These are phyloP conservation scores for Romanogobio albipinnatus DNA, from an alignment of 2,113 vertebrate genomes.

Conservation along the genomic window DNA sequence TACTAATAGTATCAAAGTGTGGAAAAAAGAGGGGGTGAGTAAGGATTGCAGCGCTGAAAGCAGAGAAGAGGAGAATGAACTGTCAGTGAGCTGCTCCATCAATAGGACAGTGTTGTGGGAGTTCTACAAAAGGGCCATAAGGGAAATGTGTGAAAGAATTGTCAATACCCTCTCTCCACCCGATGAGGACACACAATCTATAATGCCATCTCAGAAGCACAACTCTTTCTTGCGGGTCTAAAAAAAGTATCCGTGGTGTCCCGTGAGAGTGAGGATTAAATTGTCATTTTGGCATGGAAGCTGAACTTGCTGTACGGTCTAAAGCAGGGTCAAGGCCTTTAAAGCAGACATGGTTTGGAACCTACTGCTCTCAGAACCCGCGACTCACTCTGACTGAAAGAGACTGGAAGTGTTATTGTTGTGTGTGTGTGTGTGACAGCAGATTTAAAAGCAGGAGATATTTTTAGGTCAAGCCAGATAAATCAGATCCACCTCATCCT, in stretches of 20 bases:
- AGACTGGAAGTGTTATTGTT: slow-evolving; percentile 18
- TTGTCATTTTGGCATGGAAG: slow-evolving; percentile 6
- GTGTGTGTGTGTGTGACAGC: background rate
- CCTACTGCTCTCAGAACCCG: slow-evolving; percentile 19
- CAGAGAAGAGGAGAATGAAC: slow-evolving; percentile 1
- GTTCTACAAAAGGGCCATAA: background rate
- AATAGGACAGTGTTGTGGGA: slow-evolving; percentile 15
- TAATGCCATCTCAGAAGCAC: slow-evolving; percentile 27
- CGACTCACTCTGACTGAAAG: slow-evolving; percentile 31
- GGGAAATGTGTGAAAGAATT: slow-evolving; percentile 1
- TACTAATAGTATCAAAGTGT: slow-evolving; percentile 30
- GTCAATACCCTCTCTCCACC: slow-evolving; percentile 20
- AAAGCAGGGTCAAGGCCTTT: slow-evolving; percentile 37
- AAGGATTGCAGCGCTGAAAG: background rate
- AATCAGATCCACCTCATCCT: slow-evolving; percentile 12
- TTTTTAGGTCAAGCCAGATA: slow-evolving; percentile 25
- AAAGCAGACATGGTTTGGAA: slow-evolving; percentile 12
- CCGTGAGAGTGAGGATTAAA: slow-evolving; percentile 27
- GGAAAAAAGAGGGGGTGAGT: slow-evolving; percentile 17
- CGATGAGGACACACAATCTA: slow-evolving; percentile 21
- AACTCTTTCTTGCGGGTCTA: slow-evolving; percentile 7
- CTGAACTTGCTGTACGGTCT: background rate
- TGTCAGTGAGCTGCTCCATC: slow-evolving; percentile 18
- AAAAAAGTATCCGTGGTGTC: slow-evolving; percentile 5
- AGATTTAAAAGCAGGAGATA: background rate